A percentile compares a stretch with the other conserved stretches of the same genome.
These are phyloP conservation scores for Cyphomyrus discorhynchus DNA, from an alignment of 2,113 vertebrate genomes.

Conservation along the genomic window DNA sequence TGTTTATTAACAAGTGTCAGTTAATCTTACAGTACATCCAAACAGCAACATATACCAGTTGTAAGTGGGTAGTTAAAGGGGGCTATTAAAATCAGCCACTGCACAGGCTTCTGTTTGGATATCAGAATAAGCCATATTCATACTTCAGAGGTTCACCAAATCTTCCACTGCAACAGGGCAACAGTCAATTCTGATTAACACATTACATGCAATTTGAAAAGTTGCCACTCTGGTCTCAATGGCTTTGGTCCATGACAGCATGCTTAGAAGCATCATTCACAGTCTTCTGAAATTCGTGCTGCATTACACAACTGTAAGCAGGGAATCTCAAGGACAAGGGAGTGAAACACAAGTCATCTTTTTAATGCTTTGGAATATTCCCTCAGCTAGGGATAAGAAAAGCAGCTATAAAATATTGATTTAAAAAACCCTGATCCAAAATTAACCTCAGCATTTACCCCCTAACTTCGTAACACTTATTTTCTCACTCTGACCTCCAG, in stretches of 20 bases:
- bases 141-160: background rate
- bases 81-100: background rate
- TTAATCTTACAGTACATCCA: background rate
- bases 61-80: background rate
- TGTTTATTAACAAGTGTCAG: background rate
- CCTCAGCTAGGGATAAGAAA: slow-evolving; percentile 53
- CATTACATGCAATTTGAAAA: background rate
- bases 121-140: background rate
- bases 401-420: slow-evolving; percentile 59
- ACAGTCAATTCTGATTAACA: background rate
- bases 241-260: background rate
- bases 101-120: background rate
- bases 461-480: slow-evolving; percentile 42
- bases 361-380: slow-evolving; percentile 54
- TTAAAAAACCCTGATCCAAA: slow-evolving; percentile 48
- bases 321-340: background rate
- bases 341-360: background rate
- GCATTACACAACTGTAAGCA: background rate
- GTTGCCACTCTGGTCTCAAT: background rate
- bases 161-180: background rate
- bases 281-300: background rate
- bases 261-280: background rate
- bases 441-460: slow-evolving; percentile 55
- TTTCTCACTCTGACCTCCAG: slow-evolving; percentile 35
- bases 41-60: background rate